These are phyloP conservation scores for Rana temporaria DNA, from an alignment of 2,113 vertebrate genomes.

Conservation along the genomic window DNA sequence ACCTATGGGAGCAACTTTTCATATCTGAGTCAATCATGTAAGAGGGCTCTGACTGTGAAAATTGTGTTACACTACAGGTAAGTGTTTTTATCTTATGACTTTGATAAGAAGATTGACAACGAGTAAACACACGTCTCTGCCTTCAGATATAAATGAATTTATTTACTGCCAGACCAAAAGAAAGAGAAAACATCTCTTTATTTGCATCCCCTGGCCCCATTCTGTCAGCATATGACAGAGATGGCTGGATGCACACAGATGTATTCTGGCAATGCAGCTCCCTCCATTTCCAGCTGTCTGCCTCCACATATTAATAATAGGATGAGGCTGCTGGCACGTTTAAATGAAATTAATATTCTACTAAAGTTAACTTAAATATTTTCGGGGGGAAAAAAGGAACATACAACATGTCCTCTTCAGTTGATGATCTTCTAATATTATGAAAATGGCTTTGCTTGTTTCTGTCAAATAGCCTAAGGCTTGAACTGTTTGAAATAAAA, in stretches of 20 bases:
- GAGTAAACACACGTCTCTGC: conserved; percentile 57
- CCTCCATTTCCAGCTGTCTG: conserved; percentile 68
- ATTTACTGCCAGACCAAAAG: conserved; percentile 56
- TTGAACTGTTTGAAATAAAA: conserved; percentile 57
- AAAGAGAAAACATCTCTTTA: conserved; percentile 57
- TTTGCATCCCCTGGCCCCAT: conserved; percentile 80
- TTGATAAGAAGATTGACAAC: conserved; percentile 58
- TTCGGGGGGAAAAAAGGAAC: conserved; percentile 37
- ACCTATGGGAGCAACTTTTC: not conserved
- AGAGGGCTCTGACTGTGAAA: not conserved
- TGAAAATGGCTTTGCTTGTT: conserved; percentile 58
- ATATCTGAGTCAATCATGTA: conserved; percentile 4
- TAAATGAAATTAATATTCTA: conserved; percentile 67
- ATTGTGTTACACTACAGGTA: conserved; percentile 53
- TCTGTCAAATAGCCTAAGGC: conserved; percentile 62
- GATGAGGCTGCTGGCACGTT: conserved; percentile 65
- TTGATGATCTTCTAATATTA: conserved; percentile 33
- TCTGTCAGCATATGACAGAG: conserved; percentile 83
- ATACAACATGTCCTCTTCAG: conserved; percentile 46
- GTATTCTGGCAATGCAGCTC: conserved; percentile 66
- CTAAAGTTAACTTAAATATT: conserved; percentile 62
- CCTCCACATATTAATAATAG: conserved; percentile 64
- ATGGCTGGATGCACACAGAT: conserved; percentile 73
- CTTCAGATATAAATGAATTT: conserved; percentile 58
- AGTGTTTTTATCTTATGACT: not conserved